Conservation (phyloP, 1,140 invertebrate species). For the Drosophila navojoa region DNA sequence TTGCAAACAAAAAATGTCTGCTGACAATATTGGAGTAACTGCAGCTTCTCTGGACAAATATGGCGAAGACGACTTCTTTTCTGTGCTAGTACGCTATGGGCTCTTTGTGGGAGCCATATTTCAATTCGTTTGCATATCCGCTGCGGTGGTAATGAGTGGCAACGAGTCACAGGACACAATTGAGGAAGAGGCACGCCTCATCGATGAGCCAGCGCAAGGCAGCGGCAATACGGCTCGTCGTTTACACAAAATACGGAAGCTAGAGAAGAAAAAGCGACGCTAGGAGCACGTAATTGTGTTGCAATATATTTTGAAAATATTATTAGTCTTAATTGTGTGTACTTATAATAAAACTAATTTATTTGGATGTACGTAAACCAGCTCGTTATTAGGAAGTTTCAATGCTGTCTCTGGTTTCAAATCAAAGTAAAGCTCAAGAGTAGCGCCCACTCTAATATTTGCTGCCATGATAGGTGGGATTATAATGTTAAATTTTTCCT, state of each 20-base stretch:
- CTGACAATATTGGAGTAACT: slow-evolving; percentile 45
- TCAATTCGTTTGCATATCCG: slow-evolving; percentile 72
- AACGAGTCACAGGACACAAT: slow-evolving; percentile 44
- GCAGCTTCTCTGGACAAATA: slow-evolving; percentile 66
- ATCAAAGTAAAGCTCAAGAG: slow-evolving; percentile 28
- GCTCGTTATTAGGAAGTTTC: slow-evolving; percentile 24
- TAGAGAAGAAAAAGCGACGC: slow-evolving; percentile 72
- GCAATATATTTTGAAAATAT: too few species aligned
- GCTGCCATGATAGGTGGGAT: slow-evolving; percentile 4
- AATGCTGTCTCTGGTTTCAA: background rate
- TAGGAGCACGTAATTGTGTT: too few species aligned
- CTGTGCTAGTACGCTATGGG: slow-evolving; percentile 67
- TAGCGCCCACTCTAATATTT: slow-evolving; percentile 1
- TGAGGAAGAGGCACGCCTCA: slow-evolving; percentile 43
- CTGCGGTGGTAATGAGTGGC: slow-evolving; percentile 62
- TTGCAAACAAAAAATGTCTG: slow-evolving; percentile 35
- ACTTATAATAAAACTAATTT: slow-evolving; percentile 48
- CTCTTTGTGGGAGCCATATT: slow-evolving; percentile 75
- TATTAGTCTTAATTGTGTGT: slow-evolving; percentile 22
- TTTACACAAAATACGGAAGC: slow-evolving; percentile 75
- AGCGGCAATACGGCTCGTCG: slow-evolving; percentile 51
- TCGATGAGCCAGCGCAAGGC: slow-evolving; percentile 33
- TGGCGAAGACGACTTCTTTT: slow-evolving; percentile 72
- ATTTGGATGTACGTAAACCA: slow-evolving; percentile 39
- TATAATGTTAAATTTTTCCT: slow-evolving; percentile 30